Percentiles rank a stretch among this genome's conserved stretches.
Conservation (phyloP, 2,113 vertebrate genomes). For the Pavo muticus region DNA sequence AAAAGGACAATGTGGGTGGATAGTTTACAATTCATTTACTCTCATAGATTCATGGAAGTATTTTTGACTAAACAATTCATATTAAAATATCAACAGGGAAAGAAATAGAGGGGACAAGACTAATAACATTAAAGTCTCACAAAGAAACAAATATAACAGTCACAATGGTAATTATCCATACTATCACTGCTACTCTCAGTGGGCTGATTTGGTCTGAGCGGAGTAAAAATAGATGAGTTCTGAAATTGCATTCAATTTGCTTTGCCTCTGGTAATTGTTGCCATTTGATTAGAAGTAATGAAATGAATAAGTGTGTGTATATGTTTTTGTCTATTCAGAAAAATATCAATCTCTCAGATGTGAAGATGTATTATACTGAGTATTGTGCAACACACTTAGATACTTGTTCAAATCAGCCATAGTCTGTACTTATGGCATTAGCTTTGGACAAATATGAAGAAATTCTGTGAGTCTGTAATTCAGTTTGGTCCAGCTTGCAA, state of each 20-base stretch:
- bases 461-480: not conserved
- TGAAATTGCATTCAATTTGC: not conserved
- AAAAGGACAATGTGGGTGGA: not conserved
- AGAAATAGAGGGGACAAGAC: not conserved
- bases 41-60: not conserved
- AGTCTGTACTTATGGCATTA: accelerated
- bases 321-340: not conserved
- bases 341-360: not conserved
- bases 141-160: conserved; percentile 44
- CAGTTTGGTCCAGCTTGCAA: not conserved
- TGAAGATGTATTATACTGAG: not conserved
- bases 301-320: not conserved
- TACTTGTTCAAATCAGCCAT: not conserved
- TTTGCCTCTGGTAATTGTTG: not conserved
- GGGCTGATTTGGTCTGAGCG: conserved; percentile 1
- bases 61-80: conserved; percentile 40
- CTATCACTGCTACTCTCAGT: not conserved
- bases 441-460: not conserved
- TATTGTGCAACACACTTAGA: not conserved
- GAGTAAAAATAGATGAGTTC: conserved; percentile 23
- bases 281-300: not conserved
- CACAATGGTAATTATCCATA: conserved; percentile 44
- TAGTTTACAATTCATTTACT: conserved; percentile 31
- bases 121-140: conserved; percentile 13
- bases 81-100: conserved; percentile 42